These are phyloP conservation scores for Thumatha senex DNA, from an alignment of 2,888 invertebrate genomes.

Conservation along the genomic window DNA sequence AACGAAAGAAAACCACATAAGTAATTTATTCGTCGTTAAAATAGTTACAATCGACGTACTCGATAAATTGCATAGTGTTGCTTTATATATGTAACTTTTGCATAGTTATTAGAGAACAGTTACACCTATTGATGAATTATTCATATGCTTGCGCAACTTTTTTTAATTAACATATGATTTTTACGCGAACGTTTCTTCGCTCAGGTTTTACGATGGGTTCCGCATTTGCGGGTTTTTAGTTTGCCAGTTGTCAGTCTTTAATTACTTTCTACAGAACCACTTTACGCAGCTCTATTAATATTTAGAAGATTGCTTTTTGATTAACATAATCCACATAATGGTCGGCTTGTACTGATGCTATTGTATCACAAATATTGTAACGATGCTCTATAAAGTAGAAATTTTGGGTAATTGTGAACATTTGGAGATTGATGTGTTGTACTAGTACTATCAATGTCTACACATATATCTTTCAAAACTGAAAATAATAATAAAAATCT, in stretches of 20 bases:
- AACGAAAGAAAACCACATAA: constrained; percentile 3
- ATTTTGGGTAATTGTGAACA: too few relatives aligned
- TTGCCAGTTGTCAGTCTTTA: constrained; percentile 5
- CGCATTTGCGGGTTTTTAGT: constrained; percentile 7
- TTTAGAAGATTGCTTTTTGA: not conserved
- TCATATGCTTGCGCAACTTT: constrained; percentile 30
- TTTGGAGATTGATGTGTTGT: too few relatives aligned
- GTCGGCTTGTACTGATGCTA: not conserved
- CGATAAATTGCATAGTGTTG: constrained; percentile 28
- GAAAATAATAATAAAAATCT: too few relatives aligned
- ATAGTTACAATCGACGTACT: constrained; percentile 23
- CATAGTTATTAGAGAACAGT: constrained; percentile 34
- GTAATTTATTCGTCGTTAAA: constrained; percentile 24
- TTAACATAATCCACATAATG: not conserved
- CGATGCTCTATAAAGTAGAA: not conserved
- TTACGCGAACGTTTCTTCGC: not conserved
- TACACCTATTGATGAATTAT: constrained; percentile 29
- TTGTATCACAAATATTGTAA: not conserved
- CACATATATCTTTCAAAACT: too few relatives aligned
- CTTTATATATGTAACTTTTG: constrained; percentile 15
- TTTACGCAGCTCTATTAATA: not conserved
- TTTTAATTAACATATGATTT: constrained; percentile 20
- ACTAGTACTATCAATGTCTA: too few relatives aligned
- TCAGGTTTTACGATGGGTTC: constrained; percentile 2
- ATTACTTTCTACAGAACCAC: constrained; percentile 10